Evolutionary conservation across 1,140 invertebrate genomes (phyloP), one percentile per base, ranked within the genome.

Genomic region (Drosophila novamexicana): DNA sequence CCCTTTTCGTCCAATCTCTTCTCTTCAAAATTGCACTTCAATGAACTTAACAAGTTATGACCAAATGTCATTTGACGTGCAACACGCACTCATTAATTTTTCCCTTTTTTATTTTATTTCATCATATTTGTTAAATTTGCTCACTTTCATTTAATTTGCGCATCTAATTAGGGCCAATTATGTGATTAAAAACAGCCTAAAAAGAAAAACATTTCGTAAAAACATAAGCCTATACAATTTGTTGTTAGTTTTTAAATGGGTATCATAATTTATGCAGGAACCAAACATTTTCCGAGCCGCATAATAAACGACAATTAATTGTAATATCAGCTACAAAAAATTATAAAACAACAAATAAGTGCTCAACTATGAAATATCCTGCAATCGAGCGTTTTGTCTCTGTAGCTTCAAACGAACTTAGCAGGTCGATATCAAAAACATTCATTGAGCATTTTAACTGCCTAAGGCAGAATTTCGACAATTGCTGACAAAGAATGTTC

Each of bases 131-230:
- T 34, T 34, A 1, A 49, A 65, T 36, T 67, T 77, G 64, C 58
- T 52, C 52, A n/a, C 65, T 34, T 50, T 53, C 52, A 81, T 81
- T 74, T 73, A 76, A 82, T 79, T 88, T 70, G 56, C 71, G 67
- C 77, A 66, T 79, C 79, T 86, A 85, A 85, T 85, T 85, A 88
- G 83, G 64, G 74, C 44, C 75, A 86, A 86, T 86, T 88, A 86
- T 88, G 75, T 79, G 64, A 79, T 88, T 86, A 82, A 86, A 79
- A 64, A 62, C 44, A 54, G 71, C 76, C 65, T 47, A 58, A 49
- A 56, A 42, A 52, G 9, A 52, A 29, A 42, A 14, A 66, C 9
- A 49, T 6, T 49, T 49, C 29, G n/a, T 16, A 64, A 47, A 50
- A 22, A 34, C 7, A 34, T 22, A 74, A 45, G 34, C 50, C 58